Conservation (phyloP, 2,797 vertebrate genomes). For the Leptoclinus maculatus region DNA sequence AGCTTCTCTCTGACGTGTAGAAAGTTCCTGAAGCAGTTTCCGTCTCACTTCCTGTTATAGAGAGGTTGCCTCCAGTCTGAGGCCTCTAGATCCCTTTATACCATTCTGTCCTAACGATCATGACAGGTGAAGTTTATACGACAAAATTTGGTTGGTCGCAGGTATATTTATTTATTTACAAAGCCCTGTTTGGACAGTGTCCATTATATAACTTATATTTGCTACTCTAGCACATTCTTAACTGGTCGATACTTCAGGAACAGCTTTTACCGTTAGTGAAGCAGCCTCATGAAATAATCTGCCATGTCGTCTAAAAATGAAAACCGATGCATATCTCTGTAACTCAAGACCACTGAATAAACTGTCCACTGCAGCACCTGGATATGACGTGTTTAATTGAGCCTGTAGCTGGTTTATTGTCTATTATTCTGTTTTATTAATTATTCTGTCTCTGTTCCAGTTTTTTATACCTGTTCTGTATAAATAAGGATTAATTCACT, state of each 20-base stretch:
- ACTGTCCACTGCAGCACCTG: background rate
- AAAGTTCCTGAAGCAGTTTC: background rate
- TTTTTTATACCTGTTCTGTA: background rate
- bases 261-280: background rate
- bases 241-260: background rate
- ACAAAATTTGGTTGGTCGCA: background rate
- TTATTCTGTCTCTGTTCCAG: background rate
- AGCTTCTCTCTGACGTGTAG: background rate
- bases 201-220: background rate
- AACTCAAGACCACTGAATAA: background rate
- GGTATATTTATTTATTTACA: background rate
- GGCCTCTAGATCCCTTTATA: background rate
- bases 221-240: background rate
- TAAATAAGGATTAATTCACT: background rate
- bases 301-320: background rate
- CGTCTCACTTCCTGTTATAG: background rate
- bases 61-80: background rate
- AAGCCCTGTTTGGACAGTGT: background rate
- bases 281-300: background rate
- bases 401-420: background rate
- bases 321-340: background rate
- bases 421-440: background rate
- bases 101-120: background rate
- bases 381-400: background rate
- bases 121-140: background rate